Evolutionary conservation across 2,113 vertebrate species (phyloP), one percentile per base, ranked within the genome.

Genomic region (Sturnira hondurensis): DNA sequence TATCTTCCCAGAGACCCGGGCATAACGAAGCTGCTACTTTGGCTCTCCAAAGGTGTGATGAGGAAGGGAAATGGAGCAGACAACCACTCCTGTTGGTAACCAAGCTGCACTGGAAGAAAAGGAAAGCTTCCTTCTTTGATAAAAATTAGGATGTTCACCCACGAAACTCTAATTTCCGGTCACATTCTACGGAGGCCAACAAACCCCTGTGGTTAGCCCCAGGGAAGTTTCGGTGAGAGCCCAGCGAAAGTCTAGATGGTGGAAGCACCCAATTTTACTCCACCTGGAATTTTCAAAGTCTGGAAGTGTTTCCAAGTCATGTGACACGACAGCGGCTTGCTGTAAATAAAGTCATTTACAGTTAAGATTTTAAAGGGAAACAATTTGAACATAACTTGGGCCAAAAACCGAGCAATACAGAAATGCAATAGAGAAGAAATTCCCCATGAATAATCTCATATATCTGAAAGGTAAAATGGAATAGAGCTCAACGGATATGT

Each of bases 101-200:
- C 81, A 63, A 33, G 43, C 68, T 86, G 70, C 83, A 54, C 73
- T 76, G 58, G 7, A 80, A 33, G 26, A 76, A 91, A 63, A 84
- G 70, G 43, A 77, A 68, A 58, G 70, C 41, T 94, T 92, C 65
- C 77, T 91, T 93, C 81, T n/a, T 26, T 38, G 84, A 71, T 70
- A 90, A 83, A 92, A 86, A 76, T 54, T 38, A 82, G 92, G 93
- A 92, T 65, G 54, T 65, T 81, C 90, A 82, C 33, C 86, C 58
- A 73, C 41, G 77, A 77, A 28, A 58, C 58, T 88, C 87, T 95
- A 81, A 96, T 90, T 95, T 97, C 95, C 95, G 95, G 90, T 45
- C 93, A 97, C 67, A 85, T 71, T 88, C 36, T 70, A 74, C 26
- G 43, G 47, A 88, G 63, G 43, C 70, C 81, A 95, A 74, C 95